Evolutionary conservation across 2,797 vertebrate genomes (phyloP).

Genomic region (Eulemur coronatus): DNA sequence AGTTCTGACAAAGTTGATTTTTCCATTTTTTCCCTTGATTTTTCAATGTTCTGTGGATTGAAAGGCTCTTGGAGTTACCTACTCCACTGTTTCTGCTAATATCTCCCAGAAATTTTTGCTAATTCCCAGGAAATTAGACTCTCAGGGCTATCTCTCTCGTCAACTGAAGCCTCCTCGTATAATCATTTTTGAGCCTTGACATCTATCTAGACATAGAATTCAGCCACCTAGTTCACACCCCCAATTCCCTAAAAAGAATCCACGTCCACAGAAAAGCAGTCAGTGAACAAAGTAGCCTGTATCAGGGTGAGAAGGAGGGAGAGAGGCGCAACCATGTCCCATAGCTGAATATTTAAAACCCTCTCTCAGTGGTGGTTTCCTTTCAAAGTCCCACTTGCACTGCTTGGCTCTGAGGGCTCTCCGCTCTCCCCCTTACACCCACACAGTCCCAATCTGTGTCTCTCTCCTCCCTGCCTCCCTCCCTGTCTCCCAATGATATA

Average conservation of each 20-base stretch:
- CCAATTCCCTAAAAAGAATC: neutral
- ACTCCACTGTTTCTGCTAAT: neutral
- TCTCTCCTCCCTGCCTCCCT: neutral
- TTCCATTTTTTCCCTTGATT: neutral
- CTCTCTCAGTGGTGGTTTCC: neutral
- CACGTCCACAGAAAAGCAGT: neutral
- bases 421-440: no score
- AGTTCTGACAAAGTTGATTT: neutral
- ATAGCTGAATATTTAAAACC: neutral
- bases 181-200: neutral
- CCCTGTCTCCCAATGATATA: neutral
- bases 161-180: neutral
- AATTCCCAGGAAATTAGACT: neutral
- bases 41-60: neutral
- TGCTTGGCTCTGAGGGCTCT: neutral
- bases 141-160: neutral
- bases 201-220: neutral
- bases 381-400: neutral
- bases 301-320: neutral
- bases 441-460: accelerated
- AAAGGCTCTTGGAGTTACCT: neutral
- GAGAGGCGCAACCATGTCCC: neutral
- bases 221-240: neutral
- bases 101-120: neutral
- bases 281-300: neutral